Conservation (phyloP, 2,113 vertebrate genomes). For the Nycticryphes semicollaris region DNA sequence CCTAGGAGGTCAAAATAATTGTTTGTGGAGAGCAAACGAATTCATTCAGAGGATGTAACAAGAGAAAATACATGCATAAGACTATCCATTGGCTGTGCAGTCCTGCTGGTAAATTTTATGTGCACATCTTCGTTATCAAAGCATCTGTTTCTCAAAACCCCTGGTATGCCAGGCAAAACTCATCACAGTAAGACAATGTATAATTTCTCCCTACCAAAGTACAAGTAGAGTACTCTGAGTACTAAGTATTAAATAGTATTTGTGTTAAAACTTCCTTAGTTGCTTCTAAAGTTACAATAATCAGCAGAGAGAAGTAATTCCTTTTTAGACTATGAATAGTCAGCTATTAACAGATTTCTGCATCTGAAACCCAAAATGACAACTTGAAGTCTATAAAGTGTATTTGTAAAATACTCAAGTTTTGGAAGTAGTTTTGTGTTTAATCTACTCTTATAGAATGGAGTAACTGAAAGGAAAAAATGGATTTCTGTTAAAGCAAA, state of each 20-base stretch:
- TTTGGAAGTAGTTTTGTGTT: neutral
- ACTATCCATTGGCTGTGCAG: no score
- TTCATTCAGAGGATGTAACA: neutral
- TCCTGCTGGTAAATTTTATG: neutral
- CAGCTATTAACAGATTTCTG: neutral
- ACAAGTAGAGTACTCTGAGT: neutral
- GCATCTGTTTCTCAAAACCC: neutral
- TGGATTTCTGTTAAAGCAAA: constrained; percentile 61
- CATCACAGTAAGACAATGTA: neutral
- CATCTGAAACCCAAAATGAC: neutral
- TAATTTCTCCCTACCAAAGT: neutral
- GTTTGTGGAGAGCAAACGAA: neutral
- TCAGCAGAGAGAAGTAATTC: neutral
- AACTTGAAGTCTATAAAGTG: neutral
- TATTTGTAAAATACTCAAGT: neutral
- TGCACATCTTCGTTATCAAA: neutral
- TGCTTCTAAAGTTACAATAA: neutral
- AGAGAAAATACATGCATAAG: neutral
- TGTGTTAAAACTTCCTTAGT: neutral
- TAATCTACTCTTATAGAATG: neutral
- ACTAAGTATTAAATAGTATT: neutral
- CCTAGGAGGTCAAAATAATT: neutral
- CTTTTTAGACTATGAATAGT: neutral
- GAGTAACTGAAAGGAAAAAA: neutral
- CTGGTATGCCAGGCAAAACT: neutral